Evolutionary conservation across 2,797 vertebrate species (phyloP), one percentile per base, ranked within the genome.

Genomic region (Orestias chungarensis): DNA sequence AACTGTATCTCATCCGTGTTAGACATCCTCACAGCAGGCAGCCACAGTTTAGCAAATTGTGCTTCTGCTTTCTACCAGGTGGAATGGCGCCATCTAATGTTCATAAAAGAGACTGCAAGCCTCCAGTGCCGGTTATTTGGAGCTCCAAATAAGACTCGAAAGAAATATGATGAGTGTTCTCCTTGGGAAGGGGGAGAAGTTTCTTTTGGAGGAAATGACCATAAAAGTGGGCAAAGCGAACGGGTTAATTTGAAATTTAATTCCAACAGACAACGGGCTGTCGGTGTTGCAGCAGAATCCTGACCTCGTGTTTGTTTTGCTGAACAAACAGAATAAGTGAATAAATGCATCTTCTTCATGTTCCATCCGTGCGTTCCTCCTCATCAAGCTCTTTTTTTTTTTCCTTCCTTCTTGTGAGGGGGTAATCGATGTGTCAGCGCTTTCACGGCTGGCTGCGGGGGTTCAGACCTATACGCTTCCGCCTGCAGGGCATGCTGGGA

Each of bases 81-180:
- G 82, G 86, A 88, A 92, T 92, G 92, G 92, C 91, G 89, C 92
- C 93, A 94, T 92, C 93, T 94, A 93, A 87, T 87, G 93, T 74
- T 68, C 75, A 70, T 14, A 4, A 31, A 29, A 57, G 43, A 87
- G 43, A 91, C 1, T 25, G 35, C 2, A 40, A 61, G 35, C 70
- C 8, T 25, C 85, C 82, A 61, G 40, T 38, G 10, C 57, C 47
- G 38, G 65, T 49, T 70, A 71, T 64, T 73, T 46, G 57, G 59
- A 85, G 82, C 73, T 74, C n/a, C 52, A 42, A 76, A 80, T 57
- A 50, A 40, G 40, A 74, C 71, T 85, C 52, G 68, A 69, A 40
- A 76, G 67, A 82, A 82, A 80, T 52, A 40, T 79, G 85, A 84
- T 80, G 68, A 62, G 52, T 79, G 66, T 69, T 50, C 29, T 74